Base-by-base conservation (phyloP, 2,113 vertebrate species). In the Numida meleagris region DNA sequence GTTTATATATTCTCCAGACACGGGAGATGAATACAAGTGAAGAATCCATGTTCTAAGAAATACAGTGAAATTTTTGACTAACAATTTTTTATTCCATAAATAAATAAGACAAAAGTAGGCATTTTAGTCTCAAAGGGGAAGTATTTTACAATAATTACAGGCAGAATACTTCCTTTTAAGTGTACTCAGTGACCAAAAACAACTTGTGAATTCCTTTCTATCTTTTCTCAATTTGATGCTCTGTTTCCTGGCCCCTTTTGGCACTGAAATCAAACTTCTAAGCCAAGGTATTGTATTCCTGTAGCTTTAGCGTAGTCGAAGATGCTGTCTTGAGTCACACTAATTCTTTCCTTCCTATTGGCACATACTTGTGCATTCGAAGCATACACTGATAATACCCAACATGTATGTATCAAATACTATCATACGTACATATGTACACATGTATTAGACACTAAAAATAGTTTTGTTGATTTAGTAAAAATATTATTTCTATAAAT, bases 1-100 rank as follows among this genome's bases (percentile, higher is more conserved):
- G 2, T 78, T 91, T 85, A 45, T 9, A 4, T 45, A 4, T n/a
- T 67, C 77, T 74, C 10, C 12, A 55, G 10, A 38, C 1, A 67
- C 5, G 1, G 1, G 12, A 67, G 29, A 86, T 40, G 24, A 77
- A 55, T 0, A 62, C 17, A 13, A 66, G 12, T 42, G 13, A 16
- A 82, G 15, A 72, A 79, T 57, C 2, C 58, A n/a, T 13, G 51
- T 75, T 71, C 8, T 78, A 72, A 43, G 45, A 82, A 1, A 38
- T 11, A 14, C 1, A 59, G 23, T 67, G 34, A 71, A 79, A 75
- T 10, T 82, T 7, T 0, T 1, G 24, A 53, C 8, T 19, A 25
- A 5, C n/a, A 43, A 23, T 50, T 75, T 14, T 46, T 25, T 71
- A 71, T 34, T 48, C 1, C 6, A 19, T 68, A 72, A 23, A 6